Percentiles rank a stretch among this genome's conserved stretches.
Evolutionary conservation across 2,888 invertebrate species (phyloP).

Genomic region (Epinotia nisella): DNA sequence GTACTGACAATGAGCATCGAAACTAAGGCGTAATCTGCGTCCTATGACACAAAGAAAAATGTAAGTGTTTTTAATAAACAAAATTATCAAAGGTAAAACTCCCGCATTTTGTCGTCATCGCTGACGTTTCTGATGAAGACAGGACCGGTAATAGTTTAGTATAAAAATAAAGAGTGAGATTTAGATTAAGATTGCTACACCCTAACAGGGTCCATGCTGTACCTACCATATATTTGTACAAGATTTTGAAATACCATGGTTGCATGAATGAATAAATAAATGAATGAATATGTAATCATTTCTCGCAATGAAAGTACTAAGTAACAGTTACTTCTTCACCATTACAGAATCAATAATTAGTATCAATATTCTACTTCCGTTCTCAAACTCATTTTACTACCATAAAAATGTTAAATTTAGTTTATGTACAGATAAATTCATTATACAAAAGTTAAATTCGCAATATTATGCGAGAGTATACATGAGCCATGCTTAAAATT

Average conservation of each 20-base stretch:
- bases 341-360: slow-evolving; percentile 9
- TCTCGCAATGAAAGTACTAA: background rate
- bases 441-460: slow-evolving; percentile 41
- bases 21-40: background rate
- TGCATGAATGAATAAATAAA: no score
- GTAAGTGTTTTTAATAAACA: background rate
- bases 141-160: background rate
- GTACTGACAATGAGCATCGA: background rate
- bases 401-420: slow-evolving; percentile 35
- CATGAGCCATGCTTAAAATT: slow-evolving; percentile 15
- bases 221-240: no score
- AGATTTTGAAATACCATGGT: no score
- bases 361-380: background rate
- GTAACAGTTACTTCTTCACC: background rate
- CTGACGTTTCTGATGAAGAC: background rate
- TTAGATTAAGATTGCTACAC: no score
- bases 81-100: background rate
- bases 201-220: no score
- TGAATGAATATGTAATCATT: background rate
- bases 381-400: slow-evolving; percentile 13
- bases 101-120: background rate
- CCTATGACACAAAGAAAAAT: background rate
- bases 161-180: no score
- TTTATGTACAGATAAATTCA: slow-evolving; percentile 44
- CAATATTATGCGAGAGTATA: slow-evolving; percentile 31